These are phyloP conservation scores for Diacarnus erythraeanus DNA, from an alignment of 37 sponge, comb jelly and placozoan genomes.

Conservation along the genomic window DNA sequence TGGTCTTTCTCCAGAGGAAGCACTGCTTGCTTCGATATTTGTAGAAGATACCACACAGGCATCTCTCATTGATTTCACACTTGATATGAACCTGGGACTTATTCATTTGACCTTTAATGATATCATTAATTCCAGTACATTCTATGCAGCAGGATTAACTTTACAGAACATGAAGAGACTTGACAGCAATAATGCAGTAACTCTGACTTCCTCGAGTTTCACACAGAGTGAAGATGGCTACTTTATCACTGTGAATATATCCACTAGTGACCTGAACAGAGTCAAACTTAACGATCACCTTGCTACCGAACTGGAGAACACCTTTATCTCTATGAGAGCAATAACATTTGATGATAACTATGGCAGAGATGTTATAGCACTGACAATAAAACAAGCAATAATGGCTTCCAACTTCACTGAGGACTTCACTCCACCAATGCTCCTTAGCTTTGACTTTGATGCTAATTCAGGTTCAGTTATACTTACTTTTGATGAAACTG, in stretches of 20 bases:
- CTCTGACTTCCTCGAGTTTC: constrained; percentile 46
- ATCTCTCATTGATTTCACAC: constrained; percentile 56
- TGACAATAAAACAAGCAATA: constrained; percentile 50
- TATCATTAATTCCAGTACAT: constrained; percentile 69
- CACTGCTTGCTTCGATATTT: constrained; percentile 49
- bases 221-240: constrained; percentile 79
- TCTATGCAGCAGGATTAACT: constrained; percentile 71
- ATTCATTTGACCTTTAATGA: constrained; percentile 93
- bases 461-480: constrained; percentile 46
- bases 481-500: constrained; percentile 86
- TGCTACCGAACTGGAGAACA: constrained; percentile 40
- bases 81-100: constrained; percentile 78
- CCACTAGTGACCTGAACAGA: constrained; percentile 61
- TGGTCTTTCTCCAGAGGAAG: constrained; percentile 11
- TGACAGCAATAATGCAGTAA: constrained; percentile 27
- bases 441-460: constrained; percentile 69
- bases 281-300: constrained; percentile 74
- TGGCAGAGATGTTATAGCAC: constrained; percentile 65
- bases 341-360: constrained; percentile 77
- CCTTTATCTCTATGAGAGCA: constrained; percentile 71
- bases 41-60: constrained; percentile 61
- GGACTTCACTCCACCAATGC: constrained; percentile 67
- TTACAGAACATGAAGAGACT: constrained; percentile 47
- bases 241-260: constrained; percentile 72
- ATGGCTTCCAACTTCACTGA: constrained; percentile 52